Base-by-base conservation (phyloP, 2,113 vertebrate genomes). In the Catharus minimus region DNA sequence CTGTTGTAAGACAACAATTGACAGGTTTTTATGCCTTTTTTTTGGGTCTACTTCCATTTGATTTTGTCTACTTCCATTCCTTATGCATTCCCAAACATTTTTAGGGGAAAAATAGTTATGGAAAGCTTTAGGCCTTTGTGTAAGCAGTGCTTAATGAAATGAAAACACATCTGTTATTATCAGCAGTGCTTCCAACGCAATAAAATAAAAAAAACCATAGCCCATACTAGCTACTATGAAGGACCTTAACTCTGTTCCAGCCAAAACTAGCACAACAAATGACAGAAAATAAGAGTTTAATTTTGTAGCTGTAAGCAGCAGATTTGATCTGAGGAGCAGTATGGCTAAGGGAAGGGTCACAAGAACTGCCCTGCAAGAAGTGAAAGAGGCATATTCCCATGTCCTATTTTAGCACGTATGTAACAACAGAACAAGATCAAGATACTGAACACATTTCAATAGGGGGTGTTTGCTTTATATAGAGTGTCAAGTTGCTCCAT, bases 391-490 rank as follows among this genome's bases (percentile, higher is more conserved):
- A 3, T 56, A n/a, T 41, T 64, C 11, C 15, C 0, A 30, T 82
- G 21, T 46, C 10, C 6, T 30, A 2, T 52, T 74, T 56, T 69
- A 78, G 14, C 28, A 32, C 5, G 3, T 57, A 15, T 13, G 1
- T 53, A 47, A 32, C 23, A 47, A 21, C 8, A 15, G 32, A 76
- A 39, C 33, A 49, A 64, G 27, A 39, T 62, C 11, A 62, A 62
- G 39, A 19, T 67, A 7, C 11, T 77, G 33, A 68, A 36, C 36
- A 38, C 5, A 9, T 60, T 68, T 58, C 22, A 81, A 26, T 11
- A 44, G 1, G 2, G 4, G 5, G 0, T n/a, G 12, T 65, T 76
- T 27, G 22, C 49, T 73, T 73, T 64, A 23, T 6, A 0, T 39
- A 15, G 33, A 62, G 10, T 58, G 41, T 55, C 18, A 18, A 6